These are phyloP conservation scores for Saguinus midas DNA, from an alignment of 2,113 vertebrate genomes.

Conservation along the genomic window DNA sequence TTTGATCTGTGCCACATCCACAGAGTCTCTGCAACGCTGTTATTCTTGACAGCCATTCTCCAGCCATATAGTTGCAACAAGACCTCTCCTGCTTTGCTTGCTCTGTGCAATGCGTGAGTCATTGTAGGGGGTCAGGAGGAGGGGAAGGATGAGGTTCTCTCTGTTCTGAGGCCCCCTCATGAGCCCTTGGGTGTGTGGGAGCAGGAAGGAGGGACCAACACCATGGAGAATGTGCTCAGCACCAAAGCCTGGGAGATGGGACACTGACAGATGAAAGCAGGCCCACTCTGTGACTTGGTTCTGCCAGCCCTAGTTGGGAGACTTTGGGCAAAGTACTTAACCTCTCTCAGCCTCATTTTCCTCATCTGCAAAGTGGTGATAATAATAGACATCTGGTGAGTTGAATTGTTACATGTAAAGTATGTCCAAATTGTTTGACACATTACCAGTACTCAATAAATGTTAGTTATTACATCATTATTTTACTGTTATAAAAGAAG, in stretches of 20 bases:
- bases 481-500: neutral
- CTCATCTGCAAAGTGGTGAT: neutral
- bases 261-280: neutral
- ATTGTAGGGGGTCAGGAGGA: neutral
- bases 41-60: neutral
- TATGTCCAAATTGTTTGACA: neutral
- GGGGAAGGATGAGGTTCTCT: neutral
- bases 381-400: neutral
- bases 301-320: neutral
- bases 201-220: neutral
- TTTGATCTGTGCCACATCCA: neutral
- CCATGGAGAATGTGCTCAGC: neutral
- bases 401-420: neutral
- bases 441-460: neutral
- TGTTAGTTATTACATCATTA: neutral
- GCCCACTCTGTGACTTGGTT: no score
- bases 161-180: neutral
- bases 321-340: neutral
- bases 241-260: neutral
- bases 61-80: neutral
- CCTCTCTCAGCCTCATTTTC: neutral
- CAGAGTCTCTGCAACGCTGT: neutral
- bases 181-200: neutral
- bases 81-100: neutral
- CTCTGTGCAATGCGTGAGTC: neutral